A percentile compares a stretch with the other conserved stretches of the same genome.
Evolutionary conservation across 2,797 vertebrate species (phyloP).

Genomic region (Hyperoplus lanceolatus): DNA sequence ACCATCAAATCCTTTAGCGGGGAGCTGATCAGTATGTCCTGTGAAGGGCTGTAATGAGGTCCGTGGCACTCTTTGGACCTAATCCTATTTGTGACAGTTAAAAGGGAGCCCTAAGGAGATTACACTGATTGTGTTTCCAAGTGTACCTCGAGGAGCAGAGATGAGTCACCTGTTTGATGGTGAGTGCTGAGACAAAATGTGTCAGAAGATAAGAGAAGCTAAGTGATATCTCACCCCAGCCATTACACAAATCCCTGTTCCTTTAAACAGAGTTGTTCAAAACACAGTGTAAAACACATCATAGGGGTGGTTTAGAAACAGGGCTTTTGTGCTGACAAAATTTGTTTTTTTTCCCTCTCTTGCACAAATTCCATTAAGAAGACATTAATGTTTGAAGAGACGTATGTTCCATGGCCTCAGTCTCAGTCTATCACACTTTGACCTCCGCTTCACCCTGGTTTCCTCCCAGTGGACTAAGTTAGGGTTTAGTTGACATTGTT

Average conservation of each 20-base stretch:
- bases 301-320: neutral
- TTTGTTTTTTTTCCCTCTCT: neutral
- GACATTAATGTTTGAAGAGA: constrained; percentile 6
- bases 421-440: neutral
- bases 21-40: constrained; percentile 33
- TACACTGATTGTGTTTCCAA: constrained; percentile 65
- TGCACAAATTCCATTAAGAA: neutral
- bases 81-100: constrained; percentile 67
- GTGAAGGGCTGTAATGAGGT: constrained; percentile 55
- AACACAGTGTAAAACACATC: constrained; percentile 16
- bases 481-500: neutral
- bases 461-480: neutral
- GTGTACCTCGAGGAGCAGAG: constrained; percentile 33
- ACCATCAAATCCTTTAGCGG: constrained; percentile 29
- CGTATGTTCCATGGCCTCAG: neutral
- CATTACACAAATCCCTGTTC: neutral
- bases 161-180: constrained; percentile 26
- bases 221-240: constrained; percentile 6
- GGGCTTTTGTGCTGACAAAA: neutral
- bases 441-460: neutral
- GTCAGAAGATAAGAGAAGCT: constrained; percentile 29
- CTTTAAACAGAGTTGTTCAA: neutral
- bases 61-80: constrained; percentile 56
- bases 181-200: constrained; percentile 38
- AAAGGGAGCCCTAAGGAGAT: constrained; percentile 59